Evolutionary conservation across 2,888 invertebrate genomes (phyloP).

Genomic region (Ditula angustiorana): DNA sequence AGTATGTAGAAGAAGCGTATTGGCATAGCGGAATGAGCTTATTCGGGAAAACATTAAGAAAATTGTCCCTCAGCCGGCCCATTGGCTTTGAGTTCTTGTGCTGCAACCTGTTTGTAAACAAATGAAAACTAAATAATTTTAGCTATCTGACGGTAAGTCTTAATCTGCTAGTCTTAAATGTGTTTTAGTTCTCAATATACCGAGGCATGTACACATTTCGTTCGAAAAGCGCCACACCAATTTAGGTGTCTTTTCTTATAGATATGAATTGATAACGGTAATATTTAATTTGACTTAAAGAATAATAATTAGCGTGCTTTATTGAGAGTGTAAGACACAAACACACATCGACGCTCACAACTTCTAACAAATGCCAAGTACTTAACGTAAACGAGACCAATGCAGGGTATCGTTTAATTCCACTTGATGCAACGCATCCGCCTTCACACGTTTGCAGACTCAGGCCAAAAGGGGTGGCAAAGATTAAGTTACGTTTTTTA

Average conservation of each 20-base stretch:
- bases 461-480: conserved; percentile 65
- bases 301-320: too few relatives aligned
- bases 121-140: neutral
- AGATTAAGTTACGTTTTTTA: conserved; percentile 78
- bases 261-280: too few relatives aligned
- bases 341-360: conserved; percentile 13
- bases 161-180: too few relatives aligned
- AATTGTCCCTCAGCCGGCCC: neutral
- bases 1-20: conserved; percentile 65
- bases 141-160: too few relatives aligned
- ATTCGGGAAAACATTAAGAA: conserved; percentile 11
- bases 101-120: neutral
- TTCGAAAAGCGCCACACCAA: too few relatives aligned
- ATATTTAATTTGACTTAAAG: too few relatives aligned
- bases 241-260: too few relatives aligned
- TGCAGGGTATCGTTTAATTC: conserved; percentile 14
- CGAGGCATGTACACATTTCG: too few relatives aligned
- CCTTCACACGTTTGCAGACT: conserved; percentile 39
- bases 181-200: too few relatives aligned
- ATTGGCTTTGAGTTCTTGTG: neutral
- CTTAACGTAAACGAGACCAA: conserved; percentile 23
- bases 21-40: conserved; percentile 42
- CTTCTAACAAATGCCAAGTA: conserved; percentile 28
- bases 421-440: conserved; percentile 40
- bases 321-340: too few relatives aligned